phyloP scores from a whole-genome alignment of 2,888 invertebrate genomes.

The Zootermopsis nevadensis region DNA sequence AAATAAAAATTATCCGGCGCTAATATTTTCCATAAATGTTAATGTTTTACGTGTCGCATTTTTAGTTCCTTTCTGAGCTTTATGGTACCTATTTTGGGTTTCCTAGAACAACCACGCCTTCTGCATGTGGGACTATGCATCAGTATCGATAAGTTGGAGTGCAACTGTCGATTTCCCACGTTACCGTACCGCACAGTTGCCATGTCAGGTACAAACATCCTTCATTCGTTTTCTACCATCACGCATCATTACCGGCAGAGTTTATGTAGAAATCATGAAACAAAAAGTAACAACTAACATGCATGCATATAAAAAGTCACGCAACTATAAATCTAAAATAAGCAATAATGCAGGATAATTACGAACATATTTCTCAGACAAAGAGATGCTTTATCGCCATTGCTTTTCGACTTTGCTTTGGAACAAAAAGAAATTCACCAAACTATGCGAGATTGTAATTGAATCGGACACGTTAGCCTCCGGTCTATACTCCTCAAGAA shows the following conservation, averaged over 20 bases:
- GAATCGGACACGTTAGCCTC: no score
- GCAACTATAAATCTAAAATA: slow-evolving; percentile 28
- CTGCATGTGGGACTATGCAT: background rate
- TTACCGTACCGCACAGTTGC: slow-evolving; percentile 13
- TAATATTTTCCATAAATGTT: no score
- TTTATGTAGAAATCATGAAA: slow-evolving; percentile 36
- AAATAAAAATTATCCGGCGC: no score
- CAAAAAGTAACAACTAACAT: slow-evolving; percentile 14
- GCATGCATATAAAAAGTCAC: slow-evolving; percentile 35
- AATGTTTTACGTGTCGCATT: no score
- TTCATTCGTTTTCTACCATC: slow-evolving; percentile 33
- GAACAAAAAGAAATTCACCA: no score
- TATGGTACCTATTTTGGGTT: background rate
- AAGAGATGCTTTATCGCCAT: no score
- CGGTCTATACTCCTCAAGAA: no score
- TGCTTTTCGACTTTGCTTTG: no score
- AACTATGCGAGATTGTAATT: no score
- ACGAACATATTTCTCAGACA: background rate
- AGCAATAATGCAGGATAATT: background rate
- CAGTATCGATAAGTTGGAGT: background rate
- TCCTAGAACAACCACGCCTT: slow-evolving; percentile 23
- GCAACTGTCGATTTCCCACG: slow-evolving; percentile 32
- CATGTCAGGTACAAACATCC: slow-evolving; percentile 14
- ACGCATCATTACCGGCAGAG: slow-evolving; percentile 37
- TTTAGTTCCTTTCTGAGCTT: background rate